phyloP scores from a whole-genome alignment of 2,888 invertebrate genomes.

The Caenorhabditis drosophilae region DNA sequence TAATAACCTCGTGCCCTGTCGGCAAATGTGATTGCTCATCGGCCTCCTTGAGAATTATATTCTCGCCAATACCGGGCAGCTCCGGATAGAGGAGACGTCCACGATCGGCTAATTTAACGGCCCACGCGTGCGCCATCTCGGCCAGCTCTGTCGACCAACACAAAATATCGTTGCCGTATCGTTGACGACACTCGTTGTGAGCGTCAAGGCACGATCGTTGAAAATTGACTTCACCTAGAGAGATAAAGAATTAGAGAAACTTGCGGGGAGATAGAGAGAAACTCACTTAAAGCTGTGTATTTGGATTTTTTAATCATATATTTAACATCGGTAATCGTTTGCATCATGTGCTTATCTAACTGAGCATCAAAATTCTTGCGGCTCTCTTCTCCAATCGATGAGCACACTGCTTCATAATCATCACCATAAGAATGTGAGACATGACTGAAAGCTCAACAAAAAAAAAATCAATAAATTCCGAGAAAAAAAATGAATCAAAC shows the following conservation, averaged over 20 bases:
- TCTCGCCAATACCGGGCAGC: constrained; percentile 68
- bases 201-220: constrained; percentile 68
- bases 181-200: constrained; percentile 57
- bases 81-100: constrained; percentile 67
- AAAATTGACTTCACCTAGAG: constrained; percentile 67
- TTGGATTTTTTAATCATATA: constrained; percentile 65
- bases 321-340: constrained; percentile 68
- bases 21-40: constrained; percentile 62
- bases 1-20: constrained; percentile 65
- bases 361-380: constrained; percentile 60
- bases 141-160: constrained; percentile 67
- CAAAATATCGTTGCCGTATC: constrained; percentile 57
- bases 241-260: not conserved
- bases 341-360: constrained; percentile 67
- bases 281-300: constrained; percentile 65
- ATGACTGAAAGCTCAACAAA: constrained; percentile 51
- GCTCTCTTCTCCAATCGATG: constrained; percentile 51
- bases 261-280: not conserved
- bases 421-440: constrained; percentile 45
- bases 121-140: constrained; percentile 67
- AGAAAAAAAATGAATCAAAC: constrained; percentile 15
- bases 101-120: constrained; percentile 64
- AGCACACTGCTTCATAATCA: constrained; percentile 56
- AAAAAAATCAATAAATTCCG: too few relatives aligned
- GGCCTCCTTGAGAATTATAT: constrained; percentile 58